Base-by-base conservation (phyloP, 2,888 invertebrate genomes). In the Sarcophaga variegata region DNA sequence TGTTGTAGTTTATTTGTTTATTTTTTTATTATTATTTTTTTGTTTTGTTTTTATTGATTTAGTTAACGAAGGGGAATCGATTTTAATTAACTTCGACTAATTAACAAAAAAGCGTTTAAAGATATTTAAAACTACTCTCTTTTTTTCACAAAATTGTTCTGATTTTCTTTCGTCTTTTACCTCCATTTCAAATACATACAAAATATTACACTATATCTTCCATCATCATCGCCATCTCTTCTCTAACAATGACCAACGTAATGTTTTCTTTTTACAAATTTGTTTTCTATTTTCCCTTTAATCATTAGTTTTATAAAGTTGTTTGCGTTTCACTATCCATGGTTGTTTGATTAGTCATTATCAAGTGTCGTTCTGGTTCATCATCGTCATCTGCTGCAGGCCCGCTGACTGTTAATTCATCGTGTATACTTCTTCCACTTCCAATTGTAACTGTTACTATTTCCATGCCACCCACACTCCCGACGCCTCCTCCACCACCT, bases 271-370 rank as follows among this genome's bases (percentile, higher is more conserved):
- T 72, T 78, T 71, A 67, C 60, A 77, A 37, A 54, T 67, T 84
- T 71, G 71, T 76, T 76, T 80, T 80, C 84, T 80, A 66, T 75
- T 37, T 80, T 70, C 60, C 54, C 2, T 69, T n/a, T 63, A n/a
- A 20, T 78, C 6, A 17, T 20, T 20, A 78, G n/a, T 84, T 81
- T 84, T 84, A 81, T 76, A 82, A 70, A 60, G 84, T 87, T 71
- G 87, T 87, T 79, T 87, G 87, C 37, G 87, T 87, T 81, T 79
- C 87, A 77, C 81, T 87, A 76, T 87, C 87, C 81, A 87, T 79
- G 14, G 54, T 54, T 47, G 81, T 81, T 12, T 79, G 87, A 72
- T 76, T 81, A 45, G 79, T 76, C 79, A 87, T 84, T 81, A 79
- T 80, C 67, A 84, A 59, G 76, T 71, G 66, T 62, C 66, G 84